A percentile compares a stretch with the other conserved stretches of the same genome.
phyloP scores from a whole-genome alignment of 2,888 invertebrate species.

The Marronus borbonicus region DNA sequence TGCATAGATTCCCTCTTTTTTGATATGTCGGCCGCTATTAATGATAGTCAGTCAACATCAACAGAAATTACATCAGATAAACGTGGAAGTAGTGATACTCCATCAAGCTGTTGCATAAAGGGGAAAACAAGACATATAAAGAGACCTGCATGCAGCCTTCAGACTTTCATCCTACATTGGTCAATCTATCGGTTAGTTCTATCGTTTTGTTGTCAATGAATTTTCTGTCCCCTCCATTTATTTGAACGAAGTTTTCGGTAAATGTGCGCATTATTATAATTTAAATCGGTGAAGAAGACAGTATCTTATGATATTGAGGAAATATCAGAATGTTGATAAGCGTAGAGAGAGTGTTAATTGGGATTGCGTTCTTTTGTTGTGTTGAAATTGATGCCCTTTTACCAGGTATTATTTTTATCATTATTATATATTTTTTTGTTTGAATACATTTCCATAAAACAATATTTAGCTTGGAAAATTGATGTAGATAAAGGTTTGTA shows the following conservation, averaged over 20 bases:
- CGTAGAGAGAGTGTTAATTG: slow-evolving; percentile 3
- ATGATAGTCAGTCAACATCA: slow-evolving; percentile 32
- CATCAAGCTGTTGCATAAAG: background rate
- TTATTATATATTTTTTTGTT: background rate
- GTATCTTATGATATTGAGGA: background rate
- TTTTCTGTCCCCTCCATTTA: background rate
- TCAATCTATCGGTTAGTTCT: background rate
- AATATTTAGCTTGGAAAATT: too few relatives aligned
- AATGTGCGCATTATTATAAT: slow-evolving; percentile 2
- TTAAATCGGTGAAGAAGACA: background rate
- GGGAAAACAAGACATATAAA: slow-evolving; percentile 29
- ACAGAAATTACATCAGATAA: slow-evolving; percentile 41
- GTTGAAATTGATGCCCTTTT: slow-evolving; percentile 20
- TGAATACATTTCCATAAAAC: too few relatives aligned
- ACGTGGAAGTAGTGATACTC: slow-evolving; percentile 22
- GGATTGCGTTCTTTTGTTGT: slow-evolving; percentile 4
- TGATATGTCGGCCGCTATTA: background rate
- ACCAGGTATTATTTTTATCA: slow-evolving; percentile 9
- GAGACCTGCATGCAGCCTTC: slow-evolving; percentile 2
- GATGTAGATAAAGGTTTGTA: too few relatives aligned
- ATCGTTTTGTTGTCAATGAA: background rate
- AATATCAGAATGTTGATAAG: slow-evolving; percentile 13
- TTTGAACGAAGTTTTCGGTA: too few relatives aligned
- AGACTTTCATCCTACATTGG: slow-evolving; percentile 21
- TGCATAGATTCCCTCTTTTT: background rate